Evolutionary conservation across 2,888 invertebrate species (phyloP), one percentile per base, ranked within the genome.

Genomic region (Sesia bembeciformis): DNA sequence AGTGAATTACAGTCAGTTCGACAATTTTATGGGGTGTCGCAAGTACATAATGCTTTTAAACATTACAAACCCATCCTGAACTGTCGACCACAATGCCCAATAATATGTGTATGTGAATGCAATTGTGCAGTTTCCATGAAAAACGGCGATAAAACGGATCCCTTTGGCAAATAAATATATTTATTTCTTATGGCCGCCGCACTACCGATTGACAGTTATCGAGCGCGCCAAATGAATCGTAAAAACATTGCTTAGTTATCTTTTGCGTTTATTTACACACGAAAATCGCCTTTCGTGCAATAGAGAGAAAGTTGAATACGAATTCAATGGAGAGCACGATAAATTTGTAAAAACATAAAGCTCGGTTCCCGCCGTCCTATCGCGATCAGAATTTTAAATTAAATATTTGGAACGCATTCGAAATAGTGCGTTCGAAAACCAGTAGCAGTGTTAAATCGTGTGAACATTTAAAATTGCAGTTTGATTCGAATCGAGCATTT

Each of bases 331-430:
- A 4, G 4, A 1, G 46, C 23, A 46, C 3, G 46, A 46, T 46
- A 46, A 46, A 50, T 50, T 50, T 50, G 50, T 50, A 38, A 39
- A 50, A 38, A 38, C 38, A 50, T 50, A 50, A 50, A 50, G 39
- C 39, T 38, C 23, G 7, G 65, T 74, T 76, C 78, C 82, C 80
- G 82, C 77, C 78, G 70, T 64, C 63, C 64, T 58, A 56, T 58
- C 77, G 80, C 79, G 83, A 63, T 75, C 70, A 61, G 86, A 86
- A 87, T 86, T 83, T 79, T 68, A 84, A 86, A 83, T 78, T 68
- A 65, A 60, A 67, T 74, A 74, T 75, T 74, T 70, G 68, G 75
- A 72, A 77, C 73, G 73, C 77, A 73, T 71, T 72, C 69, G 76
- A 50, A 50, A 50, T 50, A 39, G 23, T 50, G 38, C 50, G 5